Evolutionary conservation across 2,888 invertebrate species (phyloP), one percentile per base, ranked within the genome.

Genomic region (Drosophila mettleri): DNA sequence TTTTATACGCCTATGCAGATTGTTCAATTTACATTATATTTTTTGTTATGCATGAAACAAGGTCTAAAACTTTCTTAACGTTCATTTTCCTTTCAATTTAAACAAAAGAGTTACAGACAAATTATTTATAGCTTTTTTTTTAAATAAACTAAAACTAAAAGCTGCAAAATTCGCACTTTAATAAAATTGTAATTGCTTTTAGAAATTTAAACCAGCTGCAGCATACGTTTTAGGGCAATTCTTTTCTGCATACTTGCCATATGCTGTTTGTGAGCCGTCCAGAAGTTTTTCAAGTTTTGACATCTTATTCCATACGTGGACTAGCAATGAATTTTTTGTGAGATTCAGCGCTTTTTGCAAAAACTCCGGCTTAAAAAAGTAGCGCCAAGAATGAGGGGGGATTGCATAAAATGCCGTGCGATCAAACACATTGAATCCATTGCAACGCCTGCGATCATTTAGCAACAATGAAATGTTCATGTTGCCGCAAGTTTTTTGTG

Each of bases 381-480:
- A 90, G 2, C 89, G 89, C 94, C 95, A 95, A 7, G 94, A 89
- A 60, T 90, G 88, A 93, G 94, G 95, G 39, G 75, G 93, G 24
- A 96, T 92, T 0, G 95, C 95, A 89, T 96, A 96, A 88, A 96
- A 96, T 8, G 93, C 92, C 20, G 93, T 93, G 1, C 94, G 93
- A 0, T 94, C 93, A 75, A 93, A 94, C 0, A 96, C 94, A 55
- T 92, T 93, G 81, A 96, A 95, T 8, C 95, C 94, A 69, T 85
- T 75, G 76, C 95, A 95, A 27, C 93, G 92, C 12, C 92, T 91
- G 0, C 90, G 86, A 51, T 82, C 73, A 12, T 75, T 49, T 8
- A 93, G 91, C 94, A 95, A 94, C 8, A 93, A 87, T 34, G 91
- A 89, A 3, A 94, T 93, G 84, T 93, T 91, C 69, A 93, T 89